Conservation (phyloP, 1,140 invertebrate species). For the Popillia japonica region DNA sequence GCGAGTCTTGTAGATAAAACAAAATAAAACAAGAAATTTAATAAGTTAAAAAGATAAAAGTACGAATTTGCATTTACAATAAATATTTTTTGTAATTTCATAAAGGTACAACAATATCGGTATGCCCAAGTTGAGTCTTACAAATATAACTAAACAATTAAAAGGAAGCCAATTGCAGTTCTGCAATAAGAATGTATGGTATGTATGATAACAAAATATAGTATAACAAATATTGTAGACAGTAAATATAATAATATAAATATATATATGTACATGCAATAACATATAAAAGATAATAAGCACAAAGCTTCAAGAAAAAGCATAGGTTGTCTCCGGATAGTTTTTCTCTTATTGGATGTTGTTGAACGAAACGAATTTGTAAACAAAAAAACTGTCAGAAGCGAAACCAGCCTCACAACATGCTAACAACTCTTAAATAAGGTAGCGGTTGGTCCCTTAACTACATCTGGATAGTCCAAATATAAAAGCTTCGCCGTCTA, state of each 20-base stretch:
- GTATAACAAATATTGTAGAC: background rate
- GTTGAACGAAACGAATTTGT: conserved; percentile 4
- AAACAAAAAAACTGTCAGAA: conserved; percentile 36
- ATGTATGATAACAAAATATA: background rate
- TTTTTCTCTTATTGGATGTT: background rate
- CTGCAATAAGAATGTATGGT: conserved; percentile 4
- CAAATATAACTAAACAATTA: background rate
- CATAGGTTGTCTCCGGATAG: background rate
- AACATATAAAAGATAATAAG: conserved; percentile 39
- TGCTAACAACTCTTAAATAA: conserved; percentile 59
- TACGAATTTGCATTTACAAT: conserved; percentile 17
- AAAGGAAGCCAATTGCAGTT: conserved; percentile 27
- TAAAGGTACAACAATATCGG: background rate
- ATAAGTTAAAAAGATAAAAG: background rate
- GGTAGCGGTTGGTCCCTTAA: conserved; percentile 58
- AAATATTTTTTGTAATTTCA: background rate
- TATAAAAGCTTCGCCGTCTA: conserved; percentile 43
- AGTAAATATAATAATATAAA: conserved; percentile 27
- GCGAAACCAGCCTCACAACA: conserved; percentile 59
- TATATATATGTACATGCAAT: conserved; percentile 39
- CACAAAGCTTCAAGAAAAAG: conserved; percentile 41
- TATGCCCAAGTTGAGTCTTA: conserved; percentile 21
- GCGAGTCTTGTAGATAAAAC: conserved; percentile 53
- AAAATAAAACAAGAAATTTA: background rate
- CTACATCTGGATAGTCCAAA: conserved; percentile 41